Conservation (phyloP, 2,797 vertebrate genomes). For the Australoheros facetus region DNA sequence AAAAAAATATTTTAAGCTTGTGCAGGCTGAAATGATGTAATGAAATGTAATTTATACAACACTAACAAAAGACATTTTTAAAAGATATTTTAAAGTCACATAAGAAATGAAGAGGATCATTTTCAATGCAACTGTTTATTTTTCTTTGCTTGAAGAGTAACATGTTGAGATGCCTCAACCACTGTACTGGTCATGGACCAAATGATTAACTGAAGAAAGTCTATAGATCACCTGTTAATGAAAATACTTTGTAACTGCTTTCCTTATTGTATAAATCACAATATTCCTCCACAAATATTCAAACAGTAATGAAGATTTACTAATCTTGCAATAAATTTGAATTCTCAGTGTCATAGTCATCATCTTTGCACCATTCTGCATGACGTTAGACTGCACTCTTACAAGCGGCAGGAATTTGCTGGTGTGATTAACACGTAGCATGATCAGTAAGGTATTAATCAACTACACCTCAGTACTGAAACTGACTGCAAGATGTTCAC, state of each 20-base stretch:
- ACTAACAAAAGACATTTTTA: background rate
- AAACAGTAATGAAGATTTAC: background rate
- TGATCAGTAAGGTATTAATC: slow-evolving; percentile 4
- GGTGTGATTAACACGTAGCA: background rate
- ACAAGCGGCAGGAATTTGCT: slow-evolving; percentile 2
- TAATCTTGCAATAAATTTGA: background rate
- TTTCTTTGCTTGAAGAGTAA: background rate
- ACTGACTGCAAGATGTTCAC: slow-evolving; percentile 13
- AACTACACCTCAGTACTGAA: background rate
- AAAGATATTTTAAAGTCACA: background rate
- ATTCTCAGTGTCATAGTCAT: background rate
- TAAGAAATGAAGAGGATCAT: background rate
- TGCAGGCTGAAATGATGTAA: background rate
- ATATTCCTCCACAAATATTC: background rate
- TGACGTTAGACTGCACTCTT: background rate
- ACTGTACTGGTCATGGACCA: background rate
- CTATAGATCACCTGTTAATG: background rate
- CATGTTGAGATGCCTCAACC: background rate
- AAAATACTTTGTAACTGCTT: background rate
- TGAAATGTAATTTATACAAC: background rate
- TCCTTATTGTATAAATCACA: background rate
- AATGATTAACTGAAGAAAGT: background rate
- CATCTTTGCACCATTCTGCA: background rate
- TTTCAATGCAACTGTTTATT: background rate
- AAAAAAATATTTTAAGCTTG: background rate